Conservation (phyloP, 2,113 vertebrate genomes). For the Pangasianodon gigas region DNA sequence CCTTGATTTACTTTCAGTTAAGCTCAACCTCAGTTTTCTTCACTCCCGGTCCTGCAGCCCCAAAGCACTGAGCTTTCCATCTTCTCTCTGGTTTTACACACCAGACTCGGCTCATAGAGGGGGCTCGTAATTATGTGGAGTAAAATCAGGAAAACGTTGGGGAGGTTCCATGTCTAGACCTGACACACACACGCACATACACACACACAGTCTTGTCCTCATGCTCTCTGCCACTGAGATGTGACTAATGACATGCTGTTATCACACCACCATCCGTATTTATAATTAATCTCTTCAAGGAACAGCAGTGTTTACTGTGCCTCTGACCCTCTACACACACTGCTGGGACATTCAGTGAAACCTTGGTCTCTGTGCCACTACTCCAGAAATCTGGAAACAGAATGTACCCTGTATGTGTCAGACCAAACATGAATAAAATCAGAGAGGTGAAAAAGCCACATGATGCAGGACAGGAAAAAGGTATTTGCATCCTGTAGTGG, state of each 20-base stretch:
- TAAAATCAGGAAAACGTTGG: constrained; percentile 38
- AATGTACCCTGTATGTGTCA: neutral
- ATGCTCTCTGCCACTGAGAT: neutral
- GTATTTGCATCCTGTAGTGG: neutral
- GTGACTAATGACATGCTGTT: neutral
- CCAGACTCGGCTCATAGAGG: neutral
- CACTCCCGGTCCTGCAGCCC: neutral
- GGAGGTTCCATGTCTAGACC: neutral
- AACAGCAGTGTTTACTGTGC: neutral
- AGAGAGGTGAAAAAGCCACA: neutral
- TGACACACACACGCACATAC: neutral
- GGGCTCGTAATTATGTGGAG: neutral
- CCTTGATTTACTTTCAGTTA: neutral
- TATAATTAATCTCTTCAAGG: neutral
- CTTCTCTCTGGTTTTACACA: constrained; percentile 10
- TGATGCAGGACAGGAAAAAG: neutral
- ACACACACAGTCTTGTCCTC: neutral
- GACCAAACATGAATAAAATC: neutral
- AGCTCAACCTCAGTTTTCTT: neutral
- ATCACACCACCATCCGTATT: neutral
- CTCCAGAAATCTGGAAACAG: neutral
- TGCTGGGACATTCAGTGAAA: neutral
- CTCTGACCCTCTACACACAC: neutral
- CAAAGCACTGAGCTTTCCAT: neutral
- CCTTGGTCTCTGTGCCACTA: neutral